Evolutionary conservation across 2,113 vertebrate species (phyloP), one percentile per base, ranked within the genome.

Genomic region (Mionectes macconnelli): DNA sequence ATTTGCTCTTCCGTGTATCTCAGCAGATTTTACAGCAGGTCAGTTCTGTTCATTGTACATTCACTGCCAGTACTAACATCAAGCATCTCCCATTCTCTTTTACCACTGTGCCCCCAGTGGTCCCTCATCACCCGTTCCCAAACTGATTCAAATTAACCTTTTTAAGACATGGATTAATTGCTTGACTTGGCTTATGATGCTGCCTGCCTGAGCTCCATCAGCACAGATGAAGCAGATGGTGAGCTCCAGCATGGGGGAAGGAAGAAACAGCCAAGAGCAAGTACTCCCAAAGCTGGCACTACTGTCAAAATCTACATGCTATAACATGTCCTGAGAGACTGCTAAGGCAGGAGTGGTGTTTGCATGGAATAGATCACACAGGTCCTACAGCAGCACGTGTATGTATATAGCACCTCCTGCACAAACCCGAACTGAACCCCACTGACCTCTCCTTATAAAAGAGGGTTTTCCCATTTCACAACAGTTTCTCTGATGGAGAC

Each of bases 331-430:
- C 57, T 3, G 6, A 56, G 62, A 52, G 25, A 27, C 1, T 21
- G 45, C 37, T 78, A 70, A 30, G 44, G 37, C 20, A 60, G 59
- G 28, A 27, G 40, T 67, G 47, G 18, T 39, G 9, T 12, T 28
- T 49, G 45, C 21, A 22, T 1, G 42, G 31, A 79, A 44, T 0
- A 60, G 14, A 55, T 21, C 40, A 28, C 1, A 0, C 11, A 77
- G 69, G 7, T 63, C 56, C 55, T 68, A 30, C 3, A 64, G 33
- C 31, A 89, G 31, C 22, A 39, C 0, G 2, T 30, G 23, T 27
- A 49, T 7, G 31, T 68, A 55, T 0, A 15, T 21, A 59, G 15
- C 27, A 72, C 4, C 24, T 59, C 70, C 35, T 22, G 35, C 30
- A 68, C 14, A 84, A 63, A 59, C 35, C 42, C 74, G 52, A 89